Percentiles rank a stretch among this genome's conserved stretches.
phyloP scores from a whole-genome alignment of 2,888 invertebrate species.

The Isoperla grammatica region DNA sequence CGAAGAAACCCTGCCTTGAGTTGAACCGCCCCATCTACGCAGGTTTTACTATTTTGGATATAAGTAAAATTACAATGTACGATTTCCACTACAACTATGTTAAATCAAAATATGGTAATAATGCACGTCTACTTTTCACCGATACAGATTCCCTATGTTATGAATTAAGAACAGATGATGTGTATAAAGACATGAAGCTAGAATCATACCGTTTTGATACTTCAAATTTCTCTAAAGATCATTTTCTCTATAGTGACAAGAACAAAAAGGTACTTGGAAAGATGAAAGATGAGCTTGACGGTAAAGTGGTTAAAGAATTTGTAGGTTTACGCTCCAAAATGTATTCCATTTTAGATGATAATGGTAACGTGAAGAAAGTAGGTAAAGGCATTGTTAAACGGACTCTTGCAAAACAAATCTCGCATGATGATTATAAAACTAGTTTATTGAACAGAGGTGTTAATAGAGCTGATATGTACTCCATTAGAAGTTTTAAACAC shows the following conservation, averaged over 20 bases:
- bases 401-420: not conserved
- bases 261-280: conserved; percentile 37
- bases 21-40: conserved; percentile 42
- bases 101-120: conserved; percentile 34
- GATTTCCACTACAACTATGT: conserved; percentile 40
- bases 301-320: conserved; percentile 34
- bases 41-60: conserved; percentile 40
- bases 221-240: conserved; percentile 34
- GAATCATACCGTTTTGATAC: conserved; percentile 33
- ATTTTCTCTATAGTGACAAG: conserved; percentile 29
- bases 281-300: conserved; percentile 38
- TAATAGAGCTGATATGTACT: too few relatives aligned
- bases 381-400: conserved; percentile 17
- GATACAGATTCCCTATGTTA: too few relatives aligned
- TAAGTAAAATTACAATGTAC: conserved; percentile 42
- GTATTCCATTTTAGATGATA: too few relatives aligned
- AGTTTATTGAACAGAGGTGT: conserved; percentile 13
- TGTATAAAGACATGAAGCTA: conserved; percentile 37
- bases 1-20: conserved; percentile 34
- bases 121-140: too few relatives aligned
- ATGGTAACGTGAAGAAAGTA: too few relatives aligned
- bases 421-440: conserved; percentile 6
- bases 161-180: conserved; percentile 37
- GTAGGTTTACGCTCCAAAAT: conserved; percentile 32
- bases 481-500: too few relatives aligned